Percentiles rank a stretch among this genome's conserved stretches.
These are phyloP conservation scores for Apamea sordens DNA, from an alignment of 2,888 invertebrate species.

Conservation along the genomic window DNA sequence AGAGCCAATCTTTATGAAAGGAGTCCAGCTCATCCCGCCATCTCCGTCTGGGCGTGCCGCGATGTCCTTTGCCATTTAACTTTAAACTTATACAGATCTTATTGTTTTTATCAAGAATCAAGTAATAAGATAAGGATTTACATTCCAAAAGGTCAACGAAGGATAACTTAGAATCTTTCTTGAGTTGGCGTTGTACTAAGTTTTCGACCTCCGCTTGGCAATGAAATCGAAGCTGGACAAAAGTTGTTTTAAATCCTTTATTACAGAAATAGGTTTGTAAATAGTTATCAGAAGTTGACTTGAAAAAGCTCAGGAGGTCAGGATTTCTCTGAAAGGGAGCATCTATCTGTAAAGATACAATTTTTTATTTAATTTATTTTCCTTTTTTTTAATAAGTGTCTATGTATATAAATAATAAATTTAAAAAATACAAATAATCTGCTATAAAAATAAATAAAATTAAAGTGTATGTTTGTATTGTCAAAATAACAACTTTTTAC, in stretches of 20 bases:
- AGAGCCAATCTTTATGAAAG: too few relatives aligned
- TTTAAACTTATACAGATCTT: neutral
- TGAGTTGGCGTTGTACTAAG: constrained; percentile 26
- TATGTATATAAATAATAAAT: too few relatives aligned
- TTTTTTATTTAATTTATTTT: neutral
- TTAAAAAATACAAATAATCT: too few relatives aligned
- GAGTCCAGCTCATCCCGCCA: too few relatives aligned
- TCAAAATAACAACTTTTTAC: too few relatives aligned
- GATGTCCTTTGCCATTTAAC: too few relatives aligned
- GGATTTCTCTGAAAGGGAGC: neutral
- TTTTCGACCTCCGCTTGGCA: constrained; percentile 24
- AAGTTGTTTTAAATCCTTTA: constrained; percentile 11
- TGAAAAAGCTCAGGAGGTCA: neutral
- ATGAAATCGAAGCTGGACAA: constrained; percentile 16
- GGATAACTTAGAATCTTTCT: constrained; percentile 26
- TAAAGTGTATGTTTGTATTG: too few relatives aligned
- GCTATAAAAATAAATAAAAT: too few relatives aligned
- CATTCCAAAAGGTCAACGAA: constrained; percentile 23
- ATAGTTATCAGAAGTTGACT: constrained; percentile 2
- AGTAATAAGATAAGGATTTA: constrained; percentile 19
- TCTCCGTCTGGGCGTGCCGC: too few relatives aligned
- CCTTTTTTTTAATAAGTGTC: neutral
- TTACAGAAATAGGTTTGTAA: constrained; percentile 1
- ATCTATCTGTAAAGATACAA: neutral
- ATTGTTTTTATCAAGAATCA: constrained; percentile 13